These are phyloP conservation scores for Tragelaphus buxtoni DNA, from an alignment of 2,113 vertebrate genomes.

Conservation along the genomic window DNA sequence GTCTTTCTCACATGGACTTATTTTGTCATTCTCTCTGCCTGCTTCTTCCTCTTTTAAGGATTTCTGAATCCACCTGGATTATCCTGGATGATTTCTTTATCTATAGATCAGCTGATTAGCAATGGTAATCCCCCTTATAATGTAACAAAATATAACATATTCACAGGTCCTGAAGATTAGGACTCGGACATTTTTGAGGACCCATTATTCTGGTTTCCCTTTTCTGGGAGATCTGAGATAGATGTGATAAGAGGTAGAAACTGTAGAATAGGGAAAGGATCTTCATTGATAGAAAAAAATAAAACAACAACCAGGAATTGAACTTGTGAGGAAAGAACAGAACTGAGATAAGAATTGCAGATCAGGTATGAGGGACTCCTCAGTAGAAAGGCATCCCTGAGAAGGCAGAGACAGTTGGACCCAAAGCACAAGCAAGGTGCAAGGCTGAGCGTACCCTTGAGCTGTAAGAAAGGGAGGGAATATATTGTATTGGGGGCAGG, in stretches of 20 bases:
- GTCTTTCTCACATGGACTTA: not conserved
- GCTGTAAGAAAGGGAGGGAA: not conserved
- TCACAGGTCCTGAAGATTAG: not conserved
- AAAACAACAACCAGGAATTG: not conserved
- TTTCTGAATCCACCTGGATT: not conserved
- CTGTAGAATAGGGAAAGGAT: not conserved
- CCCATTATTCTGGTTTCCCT: not conserved
- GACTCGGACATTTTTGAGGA: not conserved
- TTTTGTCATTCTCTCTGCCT: not conserved
- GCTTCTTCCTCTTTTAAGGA: not conserved
- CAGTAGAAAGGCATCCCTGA: too few species aligned
- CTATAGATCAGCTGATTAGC: not conserved
- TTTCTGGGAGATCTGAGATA: not conserved
- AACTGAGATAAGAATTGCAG: not conserved
- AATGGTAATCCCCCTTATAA: not conserved
- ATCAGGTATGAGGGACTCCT: not conserved
- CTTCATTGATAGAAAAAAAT: not conserved
- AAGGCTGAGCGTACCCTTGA: not conserved
- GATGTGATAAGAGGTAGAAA: not conserved
- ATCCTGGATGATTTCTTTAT: not conserved
- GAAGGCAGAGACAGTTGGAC: not conserved
- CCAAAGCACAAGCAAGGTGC: not conserved
- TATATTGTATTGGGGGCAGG: not conserved
- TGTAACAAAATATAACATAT: not conserved
- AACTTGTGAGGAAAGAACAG: not conserved